Conservation (phyloP, 30 jellyfish, hydroid and myxozoan genomes). For the Pelagia noctiluca region DNA sequence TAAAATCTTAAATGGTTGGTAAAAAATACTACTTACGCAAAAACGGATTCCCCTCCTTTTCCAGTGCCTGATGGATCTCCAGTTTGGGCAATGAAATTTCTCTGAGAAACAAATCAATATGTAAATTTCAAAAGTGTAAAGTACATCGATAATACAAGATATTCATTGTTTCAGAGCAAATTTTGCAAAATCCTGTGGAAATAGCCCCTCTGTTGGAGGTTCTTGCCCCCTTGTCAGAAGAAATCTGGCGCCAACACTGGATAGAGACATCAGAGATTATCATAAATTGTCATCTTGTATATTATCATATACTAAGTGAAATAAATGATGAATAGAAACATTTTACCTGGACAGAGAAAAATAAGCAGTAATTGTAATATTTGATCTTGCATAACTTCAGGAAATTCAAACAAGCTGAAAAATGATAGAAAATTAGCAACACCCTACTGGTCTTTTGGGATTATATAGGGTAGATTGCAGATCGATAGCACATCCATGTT, state of each 20-base stretch:
- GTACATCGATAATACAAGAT: neutral
- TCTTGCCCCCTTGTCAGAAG: too few species aligned
- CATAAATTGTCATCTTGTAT: neutral
- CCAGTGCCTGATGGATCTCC: conserved; percentile 99
- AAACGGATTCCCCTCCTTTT: conserved; percentile 95
- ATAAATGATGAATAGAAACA: neutral
- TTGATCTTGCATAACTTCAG: conserved; percentile 93
- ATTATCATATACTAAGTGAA: too few species aligned
- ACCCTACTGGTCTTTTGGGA: too few species aligned
- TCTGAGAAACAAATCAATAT: conserved; percentile 47
- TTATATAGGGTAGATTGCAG: too few species aligned
- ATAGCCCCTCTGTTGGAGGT: neutral
- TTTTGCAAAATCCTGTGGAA: neutral
- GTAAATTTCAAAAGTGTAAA: neutral
- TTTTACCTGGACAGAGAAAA: conserved; percentile 92
- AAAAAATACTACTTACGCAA: conserved; percentile 52
- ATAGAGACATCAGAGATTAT: neutral
- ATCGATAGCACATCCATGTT: too few species aligned
- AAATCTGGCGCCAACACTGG: too few species aligned
- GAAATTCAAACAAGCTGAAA: conserved; percentile 89
- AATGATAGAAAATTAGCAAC: too few species aligned
- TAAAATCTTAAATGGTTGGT: neutral
- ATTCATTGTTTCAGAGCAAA: neutral
- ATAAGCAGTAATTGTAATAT: conserved; percentile 89
- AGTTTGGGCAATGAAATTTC: conserved; percentile 96